Conservation (phyloP, 1,140 invertebrate genomes). For the Wiebesia pumilae region DNA sequence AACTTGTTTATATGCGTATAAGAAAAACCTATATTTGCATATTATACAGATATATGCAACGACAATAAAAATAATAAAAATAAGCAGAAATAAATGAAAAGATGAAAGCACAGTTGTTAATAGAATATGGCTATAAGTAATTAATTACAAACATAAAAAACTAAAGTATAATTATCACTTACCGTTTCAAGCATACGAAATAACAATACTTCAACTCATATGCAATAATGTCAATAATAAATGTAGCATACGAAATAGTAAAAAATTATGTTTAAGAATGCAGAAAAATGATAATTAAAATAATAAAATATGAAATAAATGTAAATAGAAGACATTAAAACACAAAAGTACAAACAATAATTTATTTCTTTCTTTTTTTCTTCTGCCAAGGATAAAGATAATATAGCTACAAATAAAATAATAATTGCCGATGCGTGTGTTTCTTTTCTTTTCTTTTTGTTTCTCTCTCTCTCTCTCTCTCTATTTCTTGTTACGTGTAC, state of each 20-base stretch:
- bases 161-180: constrained; percentile 61
- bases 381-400: constrained; percentile 56
- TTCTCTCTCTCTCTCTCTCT: not conserved
- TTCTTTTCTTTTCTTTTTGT: constrained; percentile 9
- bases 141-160: constrained; percentile 10
- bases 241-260: not conserved
- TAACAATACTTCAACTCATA: constrained; percentile 46
- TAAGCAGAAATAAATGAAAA: not conserved
- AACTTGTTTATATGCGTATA: not conserved
- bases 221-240: not conserved
- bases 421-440: constrained; percentile 63
- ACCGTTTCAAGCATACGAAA: constrained; percentile 65
- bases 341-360: constrained; percentile 74
- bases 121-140: not conserved
- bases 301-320: constrained; percentile 47
- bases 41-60: not conserved
- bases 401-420: constrained; percentile 72
- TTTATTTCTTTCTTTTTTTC: constrained; percentile 73
- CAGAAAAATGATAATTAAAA: not conserved
- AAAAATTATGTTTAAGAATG: not conserved
- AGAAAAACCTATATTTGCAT: not conserved
- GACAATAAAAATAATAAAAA: not conserved
- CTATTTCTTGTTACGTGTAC: constrained; percentile 8
- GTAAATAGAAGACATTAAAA: constrained; percentile 60
- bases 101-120: not conserved